Conservation (phyloP, 1,140 invertebrate genomes). For the Ectropis grisescens region DNA sequence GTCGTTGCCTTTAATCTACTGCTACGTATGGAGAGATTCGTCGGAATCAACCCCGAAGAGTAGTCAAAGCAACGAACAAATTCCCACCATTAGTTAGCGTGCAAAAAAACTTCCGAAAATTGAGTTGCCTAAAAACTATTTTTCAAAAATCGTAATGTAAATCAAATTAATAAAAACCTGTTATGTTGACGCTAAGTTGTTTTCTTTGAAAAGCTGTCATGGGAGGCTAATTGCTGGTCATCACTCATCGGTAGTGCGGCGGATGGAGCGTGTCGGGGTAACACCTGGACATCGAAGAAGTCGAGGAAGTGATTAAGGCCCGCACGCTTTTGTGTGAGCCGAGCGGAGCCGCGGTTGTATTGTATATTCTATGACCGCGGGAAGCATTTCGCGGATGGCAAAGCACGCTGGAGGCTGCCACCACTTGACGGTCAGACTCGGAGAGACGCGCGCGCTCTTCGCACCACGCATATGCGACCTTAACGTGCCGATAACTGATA, state of each 20-base stretch:
- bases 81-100: too few relatives aligned
- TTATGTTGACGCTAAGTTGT: too few relatives aligned
- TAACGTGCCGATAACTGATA: too few relatives aligned
- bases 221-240: conserved; percentile 13
- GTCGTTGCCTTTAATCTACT: conserved; percentile 37
- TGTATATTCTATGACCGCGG: too few relatives aligned
- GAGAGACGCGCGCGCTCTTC: conserved; percentile 28
- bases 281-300: conserved; percentile 26
- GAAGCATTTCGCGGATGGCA: conserved; percentile 34
- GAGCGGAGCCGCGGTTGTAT: neutral
- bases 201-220: too few relatives aligned
- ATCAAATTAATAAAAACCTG: too few relatives aligned
- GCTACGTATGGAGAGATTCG: conserved; percentile 22
- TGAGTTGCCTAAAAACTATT: too few relatives aligned
- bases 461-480: neutral
- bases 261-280: conserved; percentile 12
- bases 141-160: too few relatives aligned
- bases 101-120: too few relatives aligned
- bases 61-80: too few relatives aligned
- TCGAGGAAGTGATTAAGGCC: conserved; percentile 29
- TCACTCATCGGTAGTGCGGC: neutral
- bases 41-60: too few relatives aligned
- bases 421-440: conserved; percentile 31
- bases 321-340: too few relatives aligned
- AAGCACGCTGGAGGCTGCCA: conserved; percentile 38